phyloP scores from a whole-genome alignment of 1,140 invertebrate species.

The Philopotamus ludificatus region DNA sequence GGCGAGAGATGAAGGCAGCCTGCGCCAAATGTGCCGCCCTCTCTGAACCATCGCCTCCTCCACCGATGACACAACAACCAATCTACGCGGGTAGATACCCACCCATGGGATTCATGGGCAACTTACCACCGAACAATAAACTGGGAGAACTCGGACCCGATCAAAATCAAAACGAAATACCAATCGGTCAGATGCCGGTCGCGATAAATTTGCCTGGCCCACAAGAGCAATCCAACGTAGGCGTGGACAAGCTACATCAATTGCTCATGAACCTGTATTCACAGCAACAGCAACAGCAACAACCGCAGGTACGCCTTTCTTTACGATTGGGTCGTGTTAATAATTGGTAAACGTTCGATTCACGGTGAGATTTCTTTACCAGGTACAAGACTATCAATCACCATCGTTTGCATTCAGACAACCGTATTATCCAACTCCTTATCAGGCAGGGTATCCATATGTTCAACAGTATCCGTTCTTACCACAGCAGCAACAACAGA shows the following conservation, averaged over 20 bases:
- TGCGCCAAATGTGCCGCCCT: conserved; percentile 60
- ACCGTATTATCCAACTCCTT: conserved; percentile 42
- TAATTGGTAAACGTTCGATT: too few species aligned
- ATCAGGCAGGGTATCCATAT: conserved; percentile 3
- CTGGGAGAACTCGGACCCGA: conserved; percentile 39
- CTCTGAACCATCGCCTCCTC: conserved; percentile 47
- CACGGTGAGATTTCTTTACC: too few species aligned
- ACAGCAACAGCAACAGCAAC: conserved; percentile 1
- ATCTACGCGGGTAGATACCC: conserved; percentile 47
- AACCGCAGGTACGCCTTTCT: too few species aligned
- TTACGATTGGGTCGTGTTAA: too few species aligned
- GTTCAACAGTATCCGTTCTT: conserved; percentile 44
- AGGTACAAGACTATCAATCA: neutral
- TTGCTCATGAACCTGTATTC: conserved; percentile 49
- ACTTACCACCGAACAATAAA: conserved; percentile 49
- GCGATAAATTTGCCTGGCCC: conserved; percentile 5
- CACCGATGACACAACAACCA: conserved; percentile 43
- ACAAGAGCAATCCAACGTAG: conserved; percentile 44
- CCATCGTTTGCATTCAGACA: conserved; percentile 39
- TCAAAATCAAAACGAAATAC: conserved; percentile 40
- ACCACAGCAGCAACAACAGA: too few species aligned
- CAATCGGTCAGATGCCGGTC: conserved; percentile 12
- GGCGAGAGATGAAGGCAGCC: conserved; percentile 65
- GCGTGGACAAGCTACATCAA: conserved; percentile 54
- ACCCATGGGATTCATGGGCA: conserved; percentile 48